Base-by-base conservation (phyloP, 2,797 vertebrate genomes). In the Delichon dasypus region DNA sequence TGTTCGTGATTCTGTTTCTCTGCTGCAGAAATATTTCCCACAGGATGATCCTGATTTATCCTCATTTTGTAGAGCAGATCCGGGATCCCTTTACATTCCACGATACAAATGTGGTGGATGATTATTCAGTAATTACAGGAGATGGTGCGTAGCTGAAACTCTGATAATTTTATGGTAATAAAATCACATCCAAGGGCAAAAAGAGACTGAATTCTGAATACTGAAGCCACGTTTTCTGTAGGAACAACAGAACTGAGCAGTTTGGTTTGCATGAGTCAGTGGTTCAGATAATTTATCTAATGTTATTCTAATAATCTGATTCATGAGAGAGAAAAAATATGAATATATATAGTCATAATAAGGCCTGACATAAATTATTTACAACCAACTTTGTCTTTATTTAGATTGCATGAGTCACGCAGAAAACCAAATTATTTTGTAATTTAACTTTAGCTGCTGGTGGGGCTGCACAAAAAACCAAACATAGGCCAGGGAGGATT, bases 251-350 rank as follows among this genome's bases (percentile, higher is more conserved):
- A 91, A 48, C 70, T 88, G 54, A 91, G 66, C 50, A 81, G 48
- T 86, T 84, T 40, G 60, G 16, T 80, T 91, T 95, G 80, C 45
- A 79, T 90, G 93, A 96, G 15, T 96, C 92, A 89, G 88, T 94
- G 81, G 64, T 82, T 92, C 75, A 90, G 89, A 76, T 93, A 92
- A 79, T 85, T 93, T 87, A 66, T 82, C 71, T 87, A 76, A 88
- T 85, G 51, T 90, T 66, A 73, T 75, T 95, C 74, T 94, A 91
- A 93, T 91, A 79, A 62, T 38, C 70, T 94, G 93, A 94, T 93
- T 91, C 90, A 93, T 47, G 42, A 86, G 67, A 70, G 58, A 45
- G 13, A 68, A 88, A 79, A 82, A 88, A 27, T 7, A 38, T 54
- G 66, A 73, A 60, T 89, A 38, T 70, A 66, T 74, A 64, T 65